Percentiles rank a stretch among this genome's conserved stretches.
These are phyloP conservation scores for Girardinichthys multiradiatus DNA, from an alignment of 2,113 vertebrate genomes.

Conservation along the genomic window DNA sequence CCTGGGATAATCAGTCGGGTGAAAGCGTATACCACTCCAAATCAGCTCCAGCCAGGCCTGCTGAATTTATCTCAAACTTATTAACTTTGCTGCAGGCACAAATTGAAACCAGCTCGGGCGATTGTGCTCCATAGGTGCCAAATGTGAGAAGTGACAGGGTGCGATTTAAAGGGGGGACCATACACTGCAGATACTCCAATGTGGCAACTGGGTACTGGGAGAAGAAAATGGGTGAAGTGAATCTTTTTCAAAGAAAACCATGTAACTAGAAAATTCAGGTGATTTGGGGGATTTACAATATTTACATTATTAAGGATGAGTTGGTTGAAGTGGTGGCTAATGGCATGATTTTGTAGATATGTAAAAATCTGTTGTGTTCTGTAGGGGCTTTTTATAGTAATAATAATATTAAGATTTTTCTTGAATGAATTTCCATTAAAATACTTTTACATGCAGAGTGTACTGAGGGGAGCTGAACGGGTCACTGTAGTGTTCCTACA, in stretches of 20 bases:
- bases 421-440: too few species aligned
- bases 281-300: background rate
- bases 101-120: conserved; percentile 80
- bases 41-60: conserved; percentile 77
- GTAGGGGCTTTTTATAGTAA: too few species aligned
- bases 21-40: conserved; percentile 76
- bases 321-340: background rate
- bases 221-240: conserved; percentile 11
- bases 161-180: conserved; percentile 65
- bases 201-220: background rate
- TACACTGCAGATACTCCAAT: conserved; percentile 42
- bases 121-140: conserved; percentile 63
- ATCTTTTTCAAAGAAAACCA: conserved; percentile 44
- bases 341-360: background rate
- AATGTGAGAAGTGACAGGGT: conserved; percentile 77
- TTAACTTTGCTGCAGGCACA: conserved; percentile 76
- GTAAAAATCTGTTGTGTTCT: background rate
- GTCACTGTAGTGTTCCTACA: too few species aligned
- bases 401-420: background rate
- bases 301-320: background rate
- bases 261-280: conserved; percentile 5
- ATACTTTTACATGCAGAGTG: too few species aligned
- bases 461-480: too few species aligned
- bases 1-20: conserved; percentile 75
- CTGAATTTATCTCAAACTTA: conserved; percentile 81